phyloP scores from a whole-genome alignment of 2,113 vertebrate genomes.

The Piprites chloris region DNA sequence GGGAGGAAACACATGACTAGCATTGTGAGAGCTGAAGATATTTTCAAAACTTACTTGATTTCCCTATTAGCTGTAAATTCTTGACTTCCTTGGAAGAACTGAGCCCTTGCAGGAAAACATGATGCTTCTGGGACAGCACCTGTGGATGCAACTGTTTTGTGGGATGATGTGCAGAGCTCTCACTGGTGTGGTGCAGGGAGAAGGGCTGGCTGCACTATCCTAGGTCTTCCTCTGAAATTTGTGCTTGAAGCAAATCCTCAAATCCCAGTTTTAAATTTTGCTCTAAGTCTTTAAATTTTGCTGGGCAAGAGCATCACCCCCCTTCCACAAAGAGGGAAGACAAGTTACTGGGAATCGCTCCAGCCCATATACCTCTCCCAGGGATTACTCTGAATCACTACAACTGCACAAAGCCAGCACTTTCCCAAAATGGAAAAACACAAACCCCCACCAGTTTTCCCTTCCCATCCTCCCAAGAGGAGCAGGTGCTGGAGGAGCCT shows the following conservation, averaged over 20 bases:
- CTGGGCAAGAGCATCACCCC: neutral
- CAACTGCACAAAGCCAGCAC: neutral
- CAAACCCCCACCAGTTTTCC: neutral
- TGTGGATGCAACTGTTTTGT: rapidly evolving
- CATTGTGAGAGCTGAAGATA: neutral
- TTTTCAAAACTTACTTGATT: neutral
- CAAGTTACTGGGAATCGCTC: neutral
- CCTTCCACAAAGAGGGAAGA: neutral
- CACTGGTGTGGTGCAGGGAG: neutral
- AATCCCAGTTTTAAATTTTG: neutral
- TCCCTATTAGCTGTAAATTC: neutral
- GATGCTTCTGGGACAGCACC: neutral
- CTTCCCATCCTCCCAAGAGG: neutral
- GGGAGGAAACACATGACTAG: neutral
- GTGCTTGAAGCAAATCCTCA: neutral
- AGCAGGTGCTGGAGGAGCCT: neutral
- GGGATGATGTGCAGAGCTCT: neutral
- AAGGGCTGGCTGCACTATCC: neutral
- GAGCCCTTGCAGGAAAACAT: neutral
- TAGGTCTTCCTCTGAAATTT: neutral
- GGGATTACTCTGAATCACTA: neutral
- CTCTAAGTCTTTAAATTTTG: neutral
- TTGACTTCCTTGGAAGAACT: neutral
- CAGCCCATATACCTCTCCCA: neutral
- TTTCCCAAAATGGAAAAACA: neutral